Evolutionary conservation across 2,113 vertebrate species (phyloP).

Genomic region (Pavo muticus): DNA sequence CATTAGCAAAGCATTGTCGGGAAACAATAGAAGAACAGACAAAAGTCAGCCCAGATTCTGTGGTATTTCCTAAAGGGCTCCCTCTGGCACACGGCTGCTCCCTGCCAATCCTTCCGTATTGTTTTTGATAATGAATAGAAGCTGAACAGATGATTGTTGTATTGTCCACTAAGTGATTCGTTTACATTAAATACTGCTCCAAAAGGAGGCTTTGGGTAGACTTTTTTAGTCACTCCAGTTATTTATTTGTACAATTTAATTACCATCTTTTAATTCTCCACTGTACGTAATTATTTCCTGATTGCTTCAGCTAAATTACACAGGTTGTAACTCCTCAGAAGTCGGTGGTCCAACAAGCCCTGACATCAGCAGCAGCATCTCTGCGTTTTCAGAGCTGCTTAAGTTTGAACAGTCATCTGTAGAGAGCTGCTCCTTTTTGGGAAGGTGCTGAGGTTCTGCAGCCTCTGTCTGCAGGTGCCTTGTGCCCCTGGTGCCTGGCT

Average conservation of each 20-base stretch:
- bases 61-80: conserved; percentile 72
- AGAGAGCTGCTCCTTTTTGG: not conserved
- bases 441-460: not conserved
- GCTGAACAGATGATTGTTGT: conserved; percentile 70
- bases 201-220: conserved; percentile 53
- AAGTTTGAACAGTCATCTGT: not conserved
- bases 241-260: conserved; percentile 65
- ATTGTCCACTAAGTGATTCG: conserved; percentile 72
- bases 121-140: conserved; percentile 73
- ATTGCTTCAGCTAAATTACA: conserved; percentile 43
- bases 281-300: conserved; percentile 57
- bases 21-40: conserved; percentile 64
- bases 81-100: conserved; percentile 42
- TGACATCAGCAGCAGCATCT: not conserved
- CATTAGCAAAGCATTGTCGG: conserved; percentile 63
- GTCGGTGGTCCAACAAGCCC: not conserved
- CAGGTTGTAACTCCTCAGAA: not conserved
- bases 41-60: conserved; percentile 57
- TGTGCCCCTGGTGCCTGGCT: not conserved
- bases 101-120: conserved; percentile 63
- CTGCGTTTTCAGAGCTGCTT: not conserved
- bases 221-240: conserved; percentile 47
- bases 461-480: not conserved
- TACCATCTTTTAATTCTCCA: conserved; percentile 33
- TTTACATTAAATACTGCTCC: conserved; percentile 67